A percentile compares a stretch with the other conserved stretches of the same genome.
These are phyloP conservation scores for Limnephilus rhombicus DNA, from an alignment of 2,888 invertebrate species.

Conservation along the genomic window DNA sequence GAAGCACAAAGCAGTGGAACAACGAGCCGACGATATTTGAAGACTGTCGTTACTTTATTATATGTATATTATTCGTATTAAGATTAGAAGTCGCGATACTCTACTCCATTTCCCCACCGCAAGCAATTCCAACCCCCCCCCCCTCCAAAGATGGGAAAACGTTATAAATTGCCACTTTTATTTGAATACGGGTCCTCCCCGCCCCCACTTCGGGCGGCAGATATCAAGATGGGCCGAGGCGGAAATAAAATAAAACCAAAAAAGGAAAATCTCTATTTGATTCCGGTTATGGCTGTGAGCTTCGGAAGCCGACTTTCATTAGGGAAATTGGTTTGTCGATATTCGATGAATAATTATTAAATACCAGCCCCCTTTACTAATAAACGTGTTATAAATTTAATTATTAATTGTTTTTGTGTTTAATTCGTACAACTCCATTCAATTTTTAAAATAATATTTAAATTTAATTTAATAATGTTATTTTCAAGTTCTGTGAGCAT, in stretches of 20 bases:
- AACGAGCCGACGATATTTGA: background rate
- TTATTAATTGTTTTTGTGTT: too few species aligned
- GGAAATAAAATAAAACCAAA: slow-evolving; percentile 16
- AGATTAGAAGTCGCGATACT: too few species aligned
- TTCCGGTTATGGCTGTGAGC: background rate
- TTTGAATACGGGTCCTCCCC: slow-evolving; percentile 5
- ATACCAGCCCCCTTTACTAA: background rate
- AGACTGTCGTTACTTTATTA: background rate
- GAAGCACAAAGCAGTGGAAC: too few species aligned
- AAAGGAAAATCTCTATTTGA: background rate
- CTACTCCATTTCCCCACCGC: too few species aligned
- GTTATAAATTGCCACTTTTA: slow-evolving; percentile 36
- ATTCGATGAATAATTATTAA: background rate
- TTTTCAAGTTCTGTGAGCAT: too few species aligned
- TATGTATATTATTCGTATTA: background rate
- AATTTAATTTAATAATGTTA: too few species aligned
- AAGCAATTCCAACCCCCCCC: background rate
- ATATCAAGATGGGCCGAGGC: background rate
- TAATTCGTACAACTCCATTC: too few species aligned
- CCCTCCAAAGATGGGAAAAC: background rate
- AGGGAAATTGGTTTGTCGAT: background rate
- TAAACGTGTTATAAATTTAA: too few species aligned
- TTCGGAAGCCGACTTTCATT: background rate
- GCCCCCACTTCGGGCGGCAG: background rate
- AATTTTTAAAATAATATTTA: too few species aligned